Evolutionary conservation across 2,888 invertebrate genomes (phyloP).

Genomic region (Parascotia fuliginaria): DNA sequence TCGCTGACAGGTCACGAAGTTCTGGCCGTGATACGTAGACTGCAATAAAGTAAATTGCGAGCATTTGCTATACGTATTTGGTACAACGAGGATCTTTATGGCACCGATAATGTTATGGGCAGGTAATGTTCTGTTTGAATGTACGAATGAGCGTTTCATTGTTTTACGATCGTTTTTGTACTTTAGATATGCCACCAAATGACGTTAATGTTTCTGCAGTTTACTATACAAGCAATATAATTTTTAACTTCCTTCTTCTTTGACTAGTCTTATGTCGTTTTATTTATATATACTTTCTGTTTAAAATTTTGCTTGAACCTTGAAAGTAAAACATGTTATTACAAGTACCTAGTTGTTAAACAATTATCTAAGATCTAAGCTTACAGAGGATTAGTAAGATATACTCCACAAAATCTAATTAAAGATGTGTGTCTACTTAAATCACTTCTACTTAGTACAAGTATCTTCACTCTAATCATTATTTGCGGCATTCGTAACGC

Average conservation of each 20-base stretch:
- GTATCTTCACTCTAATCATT: too few species aligned
- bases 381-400: too few species aligned
- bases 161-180: conserved; percentile 66
- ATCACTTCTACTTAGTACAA: too few species aligned
- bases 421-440: too few species aligned
- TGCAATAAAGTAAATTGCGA: conserved; percentile 83
- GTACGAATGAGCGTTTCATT: conserved; percentile 76
- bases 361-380: too few species aligned
- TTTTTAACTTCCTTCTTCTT: conserved; percentile 2
- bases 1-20: conserved; percentile 50
- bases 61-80: conserved; percentile 81
- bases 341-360: too few species aligned
- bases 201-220: conserved; percentile 23
- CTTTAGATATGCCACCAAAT: conserved; percentile 29
- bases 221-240: conserved; percentile 22
- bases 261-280: too few species aligned
- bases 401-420: too few species aligned
- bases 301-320: too few species aligned
- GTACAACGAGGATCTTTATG: conserved; percentile 77
- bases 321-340: too few species aligned
- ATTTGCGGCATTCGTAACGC: too few species aligned
- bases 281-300: too few species aligned
- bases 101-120: conserved; percentile 82
- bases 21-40: conserved; percentile 63
- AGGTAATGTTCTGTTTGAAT: conserved; percentile 78